phyloP scores from a whole-genome alignment of 2,113 vertebrate genomes.

The Upupa epops region DNA sequence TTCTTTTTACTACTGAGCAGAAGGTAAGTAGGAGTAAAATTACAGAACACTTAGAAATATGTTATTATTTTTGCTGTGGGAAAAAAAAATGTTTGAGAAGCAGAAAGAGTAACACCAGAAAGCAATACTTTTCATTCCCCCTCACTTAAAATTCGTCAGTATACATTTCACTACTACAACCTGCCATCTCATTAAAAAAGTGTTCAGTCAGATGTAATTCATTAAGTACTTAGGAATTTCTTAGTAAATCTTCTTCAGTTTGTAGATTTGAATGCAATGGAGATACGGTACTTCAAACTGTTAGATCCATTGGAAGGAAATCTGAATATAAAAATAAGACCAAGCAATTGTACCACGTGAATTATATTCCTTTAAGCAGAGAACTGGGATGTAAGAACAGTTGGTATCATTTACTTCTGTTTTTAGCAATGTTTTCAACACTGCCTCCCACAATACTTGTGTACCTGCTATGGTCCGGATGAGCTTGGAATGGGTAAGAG shows the following conservation, averaged over 20 bases:
- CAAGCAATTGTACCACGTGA: neutral
- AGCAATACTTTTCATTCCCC: neutral
- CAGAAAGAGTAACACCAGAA: neutral
- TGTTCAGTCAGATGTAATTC: neutral
- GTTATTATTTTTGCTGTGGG: neutral
- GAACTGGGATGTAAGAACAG: neutral
- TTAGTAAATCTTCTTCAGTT: neutral
- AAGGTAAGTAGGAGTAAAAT: slow-evolving; percentile 37
- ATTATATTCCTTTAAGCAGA: neutral
- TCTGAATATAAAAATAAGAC: neutral
- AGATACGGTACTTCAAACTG: neutral
- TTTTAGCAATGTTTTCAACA: neutral
- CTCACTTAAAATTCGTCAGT: neutral
- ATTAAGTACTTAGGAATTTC: neutral
- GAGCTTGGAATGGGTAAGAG: neutral
- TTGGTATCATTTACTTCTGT: neutral
- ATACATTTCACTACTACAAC: neutral
- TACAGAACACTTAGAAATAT: slow-evolving; percentile 6
- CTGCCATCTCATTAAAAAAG: neutral
- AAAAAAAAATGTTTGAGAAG: neutral
- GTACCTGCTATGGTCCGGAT: neutral
- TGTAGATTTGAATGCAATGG: neutral
- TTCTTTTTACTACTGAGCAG: neutral
- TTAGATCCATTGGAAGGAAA: neutral
- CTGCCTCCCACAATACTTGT: neutral